Conservation (phyloP, 2,797 vertebrate species). For the Cynopterus sphinx region DNA sequence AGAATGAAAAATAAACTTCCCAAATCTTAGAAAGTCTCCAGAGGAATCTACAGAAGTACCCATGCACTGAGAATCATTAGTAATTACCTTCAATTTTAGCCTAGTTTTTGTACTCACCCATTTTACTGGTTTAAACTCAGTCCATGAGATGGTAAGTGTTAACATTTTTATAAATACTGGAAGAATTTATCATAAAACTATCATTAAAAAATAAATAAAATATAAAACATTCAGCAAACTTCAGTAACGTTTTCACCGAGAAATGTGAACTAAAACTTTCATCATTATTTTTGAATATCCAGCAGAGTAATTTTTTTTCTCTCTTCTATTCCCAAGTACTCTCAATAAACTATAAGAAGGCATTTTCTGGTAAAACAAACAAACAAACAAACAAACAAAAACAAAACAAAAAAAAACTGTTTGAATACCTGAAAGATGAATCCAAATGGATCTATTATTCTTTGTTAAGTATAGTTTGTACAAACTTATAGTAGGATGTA, state of each 20-base stretch:
- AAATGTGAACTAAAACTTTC: neutral
- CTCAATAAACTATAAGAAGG: neutral
- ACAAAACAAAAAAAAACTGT: neutral
- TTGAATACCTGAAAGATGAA: neutral
- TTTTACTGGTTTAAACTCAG: neutral
- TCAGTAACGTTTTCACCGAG: neutral
- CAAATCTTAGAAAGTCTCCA: neutral
- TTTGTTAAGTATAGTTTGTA: neutral
- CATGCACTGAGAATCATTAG: neutral
- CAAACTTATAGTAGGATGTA: neutral
- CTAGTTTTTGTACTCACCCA: neutral
- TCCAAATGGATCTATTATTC: neutral
- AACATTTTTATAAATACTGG: neutral
- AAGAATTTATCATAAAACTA: neutral
- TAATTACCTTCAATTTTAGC: neutral
- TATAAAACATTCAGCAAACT: neutral
- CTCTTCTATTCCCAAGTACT: neutral
- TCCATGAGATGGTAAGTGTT: neutral
- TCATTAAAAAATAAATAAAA: neutral
- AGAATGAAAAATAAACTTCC: neutral
- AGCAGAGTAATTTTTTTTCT: neutral
- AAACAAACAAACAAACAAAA: neutral
- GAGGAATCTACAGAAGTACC: neutral
- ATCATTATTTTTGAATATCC: neutral
- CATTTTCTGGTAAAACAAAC: neutral